Evolutionary conservation across 1,140 invertebrate genomes (phyloP).

Genomic region (Cepaea nemoralis): DNA sequence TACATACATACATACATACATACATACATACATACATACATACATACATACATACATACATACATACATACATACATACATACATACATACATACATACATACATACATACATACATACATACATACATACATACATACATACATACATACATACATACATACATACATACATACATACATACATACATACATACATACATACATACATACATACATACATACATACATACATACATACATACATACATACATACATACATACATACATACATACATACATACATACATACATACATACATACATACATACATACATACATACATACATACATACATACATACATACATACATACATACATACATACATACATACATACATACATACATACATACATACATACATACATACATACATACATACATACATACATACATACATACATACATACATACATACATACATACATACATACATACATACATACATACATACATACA

Average conservation of each 20-base stretch:
- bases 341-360: too few species aligned
- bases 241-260: too few species aligned
- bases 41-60: slow-evolving; percentile 4
- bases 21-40: slow-evolving; percentile 14
- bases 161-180: slow-evolving; percentile 1
- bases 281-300: slow-evolving; percentile 12
- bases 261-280: too few species aligned
- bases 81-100: slow-evolving; percentile 28
- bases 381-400: too few species aligned
- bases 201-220: slow-evolving; percentile 29
- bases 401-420: too few species aligned
- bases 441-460: too few species aligned
- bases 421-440: too few species aligned
- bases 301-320: neutral
- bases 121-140: slow-evolving; percentile 23
- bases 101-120: slow-evolving; percentile 28
- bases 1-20: slow-evolving; percentile 16
- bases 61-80: slow-evolving; percentile 7
- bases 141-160: neutral
- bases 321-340: too few species aligned
- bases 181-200: slow-evolving; percentile 5
- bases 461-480: too few species aligned
- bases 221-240: slow-evolving; percentile 29
- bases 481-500: too few species aligned
- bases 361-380: too few species aligned